Evolutionary conservation across 2,888 invertebrate species (phyloP), one percentile per base, ranked within the genome.

Genomic region (Eilema caniola): DNA sequence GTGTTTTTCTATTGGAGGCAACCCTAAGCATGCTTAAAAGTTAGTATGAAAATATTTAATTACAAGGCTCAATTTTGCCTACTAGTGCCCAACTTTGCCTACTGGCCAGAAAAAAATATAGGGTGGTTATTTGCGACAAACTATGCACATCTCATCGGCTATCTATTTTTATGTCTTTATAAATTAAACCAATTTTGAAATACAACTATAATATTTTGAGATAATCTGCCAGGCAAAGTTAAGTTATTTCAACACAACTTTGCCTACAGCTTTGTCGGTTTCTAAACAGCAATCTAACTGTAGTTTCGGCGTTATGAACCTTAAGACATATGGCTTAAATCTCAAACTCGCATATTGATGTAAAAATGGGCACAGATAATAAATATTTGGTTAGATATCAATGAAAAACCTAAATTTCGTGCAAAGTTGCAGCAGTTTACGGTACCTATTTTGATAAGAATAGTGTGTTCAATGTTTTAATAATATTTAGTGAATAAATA

Each of bases 101-200:
- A 47, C 47, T 47, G 47, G 47, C 47, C 47, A 47, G 47, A 47
- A 47, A 47, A 47, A 47, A 47, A 47, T 47, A 47, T 47, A 47
- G 47, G 47, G 47, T 47, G 47, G 47, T 47, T 47, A 47, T 47
- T 47, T 47, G 47, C 47, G 47, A 47, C 47, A 47, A 47, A 47
- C 20, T 47, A 47, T 47, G 47, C 47, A 47, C 47, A 47, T 47
- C 47, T 47, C 47, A 47, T 47, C 47, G 47, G 47, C 47, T 47
- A 47, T 47, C 47, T 47, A 47, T 47, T 47, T 47, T 47, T 47
- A 47, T 47, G 47, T 47, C 47, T 47, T 20, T 47, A 47, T 20
- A 47, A 47, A 47, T 47, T 47, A 47, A 47, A 47, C 47, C 47
- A 47, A 20, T 47, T 47, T 47, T 47, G 47, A 47, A 47, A 47